phyloP scores from a whole-genome alignment of 2,113 vertebrate genomes.

The Anseranas semipalmata region DNA sequence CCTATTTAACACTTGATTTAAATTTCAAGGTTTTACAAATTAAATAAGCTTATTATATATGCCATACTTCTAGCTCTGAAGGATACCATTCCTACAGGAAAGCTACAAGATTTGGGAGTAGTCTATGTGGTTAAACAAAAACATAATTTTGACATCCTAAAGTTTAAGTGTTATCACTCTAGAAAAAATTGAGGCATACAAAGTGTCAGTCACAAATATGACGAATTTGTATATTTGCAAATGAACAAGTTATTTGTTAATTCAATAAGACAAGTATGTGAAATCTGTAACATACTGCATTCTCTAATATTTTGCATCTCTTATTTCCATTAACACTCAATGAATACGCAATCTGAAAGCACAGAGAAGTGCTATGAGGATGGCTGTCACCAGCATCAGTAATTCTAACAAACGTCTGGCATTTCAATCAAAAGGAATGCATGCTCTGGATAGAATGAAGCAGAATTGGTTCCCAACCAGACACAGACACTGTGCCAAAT shows the following conservation, averaged over 20 bases:
- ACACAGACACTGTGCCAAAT: conserved; percentile 54
- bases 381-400: conserved; percentile 33
- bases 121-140: neutral
- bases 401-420: conserved; percentile 57
- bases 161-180: neutral
- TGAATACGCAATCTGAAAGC: neutral
- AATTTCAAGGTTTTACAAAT: conserved; percentile 39
- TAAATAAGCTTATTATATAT: conserved; percentile 9
- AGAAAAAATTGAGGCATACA: neutral
- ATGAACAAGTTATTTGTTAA: conserved; percentile 61
- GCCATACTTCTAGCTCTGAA: neutral
- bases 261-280: conserved; percentile 11
- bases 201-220: neutral
- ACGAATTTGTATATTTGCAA: conserved; percentile 60
- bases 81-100: neutral
- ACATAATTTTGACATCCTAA: neutral
- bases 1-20: conserved; percentile 16
- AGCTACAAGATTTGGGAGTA: neutral
- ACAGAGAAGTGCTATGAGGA: conserved; percentile 14
- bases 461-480: conserved; percentile 55
- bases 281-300: neutral
- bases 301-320: conserved; percentile 23
- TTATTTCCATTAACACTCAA: neutral
- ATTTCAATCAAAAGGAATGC: conserved; percentile 68
- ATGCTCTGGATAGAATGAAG: conserved; percentile 60